phyloP scores from a whole-genome alignment of 2,113 vertebrate genomes.

The Chloebia gouldiae region DNA sequence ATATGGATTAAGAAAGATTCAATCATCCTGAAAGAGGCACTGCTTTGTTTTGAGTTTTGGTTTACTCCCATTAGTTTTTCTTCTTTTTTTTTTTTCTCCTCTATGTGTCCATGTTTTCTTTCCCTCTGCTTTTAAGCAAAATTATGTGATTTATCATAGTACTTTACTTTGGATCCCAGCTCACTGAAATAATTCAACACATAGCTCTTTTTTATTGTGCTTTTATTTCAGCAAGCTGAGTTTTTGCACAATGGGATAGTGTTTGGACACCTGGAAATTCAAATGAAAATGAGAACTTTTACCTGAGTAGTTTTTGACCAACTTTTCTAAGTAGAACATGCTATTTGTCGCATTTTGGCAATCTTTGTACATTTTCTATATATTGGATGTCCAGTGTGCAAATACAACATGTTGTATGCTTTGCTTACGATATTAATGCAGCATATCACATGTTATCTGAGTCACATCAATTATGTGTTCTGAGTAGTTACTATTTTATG shows the following conservation, averaged over 20 bases:
- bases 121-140: not conserved
- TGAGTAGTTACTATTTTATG: not conserved
- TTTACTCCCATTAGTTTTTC: not conserved
- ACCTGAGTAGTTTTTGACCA: not conserved
- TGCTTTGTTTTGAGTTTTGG: not conserved
- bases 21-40: not conserved
- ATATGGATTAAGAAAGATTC: conserved; percentile 10
- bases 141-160: not conserved
- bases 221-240: not conserved
- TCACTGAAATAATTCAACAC: conserved; percentile 12
- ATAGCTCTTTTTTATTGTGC: conserved; percentile 28
- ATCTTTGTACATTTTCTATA: not conserved
- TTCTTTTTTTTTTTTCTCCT: not conserved
- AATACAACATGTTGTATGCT: not conserved
- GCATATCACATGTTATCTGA: not conserved
- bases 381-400: not conserved
- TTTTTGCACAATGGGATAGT: not conserved
- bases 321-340: not conserved
- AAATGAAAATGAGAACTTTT: not conserved
- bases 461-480: not conserved
- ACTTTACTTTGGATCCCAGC: not conserved
- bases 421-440: not conserved
- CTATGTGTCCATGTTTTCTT: not conserved
- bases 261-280: not conserved
- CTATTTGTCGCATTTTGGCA: not conserved